These are phyloP conservation scores for Amphipoea lucens DNA, from an alignment of 2,888 invertebrate genomes.

Conservation along the genomic window DNA sequence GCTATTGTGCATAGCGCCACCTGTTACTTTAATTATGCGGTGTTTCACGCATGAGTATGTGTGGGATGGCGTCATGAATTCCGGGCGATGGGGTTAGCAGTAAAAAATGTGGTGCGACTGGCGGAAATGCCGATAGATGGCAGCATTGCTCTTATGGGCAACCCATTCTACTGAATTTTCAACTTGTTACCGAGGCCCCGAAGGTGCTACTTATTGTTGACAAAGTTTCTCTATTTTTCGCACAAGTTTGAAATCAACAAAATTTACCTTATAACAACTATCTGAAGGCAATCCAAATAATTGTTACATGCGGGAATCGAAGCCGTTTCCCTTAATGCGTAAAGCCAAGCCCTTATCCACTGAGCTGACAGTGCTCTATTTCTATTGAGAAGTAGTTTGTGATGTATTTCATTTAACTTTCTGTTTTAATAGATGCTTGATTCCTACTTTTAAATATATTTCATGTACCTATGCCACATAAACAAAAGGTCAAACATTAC, in stretches of 20 bases:
- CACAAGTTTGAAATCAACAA: neutral
- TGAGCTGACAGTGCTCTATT: neutral
- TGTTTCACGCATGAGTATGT: neutral
- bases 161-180: neutral
- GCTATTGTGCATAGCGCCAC: conserved; percentile 8
- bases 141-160: neutral
- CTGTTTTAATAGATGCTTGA: neutral
- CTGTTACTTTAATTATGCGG: conserved; percentile 9
- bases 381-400: neutral
- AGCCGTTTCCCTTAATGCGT: neutral
- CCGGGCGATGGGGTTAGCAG: neutral
- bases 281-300: neutral
- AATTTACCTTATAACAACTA: neutral
- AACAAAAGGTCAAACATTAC: neutral
- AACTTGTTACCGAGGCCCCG: no score
- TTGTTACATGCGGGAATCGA: neutral
- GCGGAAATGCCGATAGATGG: conserved; percentile 7
- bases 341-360: neutral
- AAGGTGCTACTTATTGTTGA: neutral
- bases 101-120: neutral
- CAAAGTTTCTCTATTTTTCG: neutral
- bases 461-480: neutral
- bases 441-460: neutral
- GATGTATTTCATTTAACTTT: neutral
- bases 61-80: neutral